Percentiles rank a stretch among this genome's conserved stretches.
Evolutionary conservation across 2,797 vertebrate genomes (phyloP).

Genomic region (Amblyraja radiata): DNA sequence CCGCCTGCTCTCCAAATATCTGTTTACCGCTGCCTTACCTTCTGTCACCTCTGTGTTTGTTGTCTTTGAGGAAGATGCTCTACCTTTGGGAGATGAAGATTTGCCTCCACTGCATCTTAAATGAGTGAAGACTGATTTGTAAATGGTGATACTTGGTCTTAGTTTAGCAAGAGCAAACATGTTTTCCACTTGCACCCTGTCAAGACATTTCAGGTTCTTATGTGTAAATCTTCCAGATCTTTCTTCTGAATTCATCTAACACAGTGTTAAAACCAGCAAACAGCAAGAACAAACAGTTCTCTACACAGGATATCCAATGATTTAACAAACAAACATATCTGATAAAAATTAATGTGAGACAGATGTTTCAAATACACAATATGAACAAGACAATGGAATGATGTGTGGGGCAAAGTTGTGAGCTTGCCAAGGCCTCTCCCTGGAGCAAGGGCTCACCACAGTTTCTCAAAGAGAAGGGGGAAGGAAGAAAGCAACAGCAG

Average conservation of each 20-base stretch:
- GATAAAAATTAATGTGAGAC: neutral
- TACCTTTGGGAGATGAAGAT: too few species aligned
- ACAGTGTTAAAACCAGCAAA: neutral
- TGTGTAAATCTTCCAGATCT: too few species aligned
- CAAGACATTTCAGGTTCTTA: too few species aligned
- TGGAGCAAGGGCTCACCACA: neutral
- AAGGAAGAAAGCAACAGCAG: neutral
- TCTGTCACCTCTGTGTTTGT: too few species aligned
- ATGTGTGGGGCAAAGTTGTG: neutral
- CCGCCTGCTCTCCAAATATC: too few species aligned
- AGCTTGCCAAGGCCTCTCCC: neutral
- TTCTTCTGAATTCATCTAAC: conserved; percentile 3
- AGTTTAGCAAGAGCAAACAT: too few species aligned
- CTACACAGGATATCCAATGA: neutral
- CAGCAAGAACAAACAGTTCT: neutral
- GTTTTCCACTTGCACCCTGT: too few species aligned
- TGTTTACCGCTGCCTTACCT: too few species aligned
- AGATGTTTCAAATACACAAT: neutral
- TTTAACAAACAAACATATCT: neutral
- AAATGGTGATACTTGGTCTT: too few species aligned
- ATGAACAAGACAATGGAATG: neutral
- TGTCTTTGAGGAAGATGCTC: too few species aligned
- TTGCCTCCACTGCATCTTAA: too few species aligned
- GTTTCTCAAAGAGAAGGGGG: neutral
- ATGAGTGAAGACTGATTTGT: too few species aligned